Evolutionary conservation across 2,113 vertebrate genomes (phyloP).

Genomic region (Halichoerus grypus): DNA sequence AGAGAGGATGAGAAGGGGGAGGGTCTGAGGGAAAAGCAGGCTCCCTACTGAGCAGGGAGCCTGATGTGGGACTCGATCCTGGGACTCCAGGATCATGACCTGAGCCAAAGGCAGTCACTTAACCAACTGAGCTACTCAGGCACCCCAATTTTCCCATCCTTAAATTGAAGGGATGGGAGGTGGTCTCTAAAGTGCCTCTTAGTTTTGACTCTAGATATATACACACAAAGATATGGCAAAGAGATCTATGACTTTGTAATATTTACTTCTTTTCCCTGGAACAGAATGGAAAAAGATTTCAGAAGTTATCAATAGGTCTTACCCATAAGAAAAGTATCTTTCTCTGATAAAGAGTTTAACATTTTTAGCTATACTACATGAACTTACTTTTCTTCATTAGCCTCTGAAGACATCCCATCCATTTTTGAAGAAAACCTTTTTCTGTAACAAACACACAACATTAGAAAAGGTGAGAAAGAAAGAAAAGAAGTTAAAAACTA

Average conservation of each 20-base stretch:
- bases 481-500: constrained; percentile 39
- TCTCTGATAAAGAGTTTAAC: constrained; percentile 43
- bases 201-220: constrained; percentile 40
- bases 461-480: constrained; percentile 63
- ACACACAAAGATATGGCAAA: constrained; percentile 45
- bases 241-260: not conserved
- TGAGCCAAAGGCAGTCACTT: too few relatives aligned
- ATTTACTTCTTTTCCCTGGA: constrained; percentile 10
- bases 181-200: not conserved
- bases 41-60: too few relatives aligned
- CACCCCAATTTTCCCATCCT: constrained; percentile 37
- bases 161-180: constrained; percentile 36
- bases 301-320: not conserved
- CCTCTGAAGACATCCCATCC: constrained; percentile 84
- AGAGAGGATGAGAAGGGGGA: too few relatives aligned
- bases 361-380: constrained; percentile 6
- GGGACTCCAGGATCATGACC: too few relatives aligned
- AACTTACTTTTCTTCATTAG: constrained; percentile 87
- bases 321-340: constrained; percentile 49
- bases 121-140: too few relatives aligned
- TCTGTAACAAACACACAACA: constrained; percentile 70
- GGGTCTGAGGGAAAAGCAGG: too few relatives aligned
- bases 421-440: constrained; percentile 80
- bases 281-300: constrained; percentile 53
- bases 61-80: too few relatives aligned